Evolutionary conservation across 2,888 invertebrate species (phyloP).

Genomic region (Helicoverpa assulta): DNA sequence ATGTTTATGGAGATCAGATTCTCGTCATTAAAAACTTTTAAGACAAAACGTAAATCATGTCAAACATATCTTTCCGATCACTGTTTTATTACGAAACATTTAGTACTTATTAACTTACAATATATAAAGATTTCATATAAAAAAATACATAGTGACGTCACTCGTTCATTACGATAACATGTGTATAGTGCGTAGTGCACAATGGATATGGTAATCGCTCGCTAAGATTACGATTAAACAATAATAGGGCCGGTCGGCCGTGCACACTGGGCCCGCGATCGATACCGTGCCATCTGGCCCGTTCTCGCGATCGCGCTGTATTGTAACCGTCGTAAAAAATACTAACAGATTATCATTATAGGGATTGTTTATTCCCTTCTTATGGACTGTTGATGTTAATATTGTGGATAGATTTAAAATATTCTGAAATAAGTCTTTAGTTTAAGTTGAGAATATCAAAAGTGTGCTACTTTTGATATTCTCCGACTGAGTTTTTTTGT

Average conservation of each 20-base stretch:
- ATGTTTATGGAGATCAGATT: slow-evolving; percentile 36
- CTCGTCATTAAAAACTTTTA: slow-evolving; percentile 4
- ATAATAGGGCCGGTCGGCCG: slow-evolving; percentile 76
- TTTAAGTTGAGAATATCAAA: too few relatives aligned
- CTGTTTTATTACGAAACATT: slow-evolving; percentile 15
- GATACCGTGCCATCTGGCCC: slow-evolving; percentile 83
- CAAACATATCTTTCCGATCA: slow-evolving; percentile 20
- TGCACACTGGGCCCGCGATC: slow-evolving; percentile 74
- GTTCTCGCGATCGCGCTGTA: slow-evolving; percentile 70
- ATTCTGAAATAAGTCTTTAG: not conserved
- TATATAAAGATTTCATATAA: slow-evolving; percentile 56
- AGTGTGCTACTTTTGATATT: too few relatives aligned
- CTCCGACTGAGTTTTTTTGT: too few relatives aligned
- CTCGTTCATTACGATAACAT: slow-evolving; percentile 80
- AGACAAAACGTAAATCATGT: slow-evolving; percentile 36
- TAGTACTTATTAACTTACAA: slow-evolving; percentile 42
- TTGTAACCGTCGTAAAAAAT: slow-evolving; percentile 41
- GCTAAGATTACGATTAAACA: slow-evolving; percentile 84
- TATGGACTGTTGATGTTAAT: not conserved
- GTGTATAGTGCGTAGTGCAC: slow-evolving; percentile 76
- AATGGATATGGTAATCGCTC: slow-evolving; percentile 86
- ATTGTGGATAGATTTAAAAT: not conserved
- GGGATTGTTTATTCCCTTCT: slow-evolving; percentile 29
- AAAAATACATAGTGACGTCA: slow-evolving; percentile 64
- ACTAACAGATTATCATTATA: slow-evolving; percentile 29